Conservation (phyloP, 2,797 vertebrate genomes). For the Adelosebastes latens region DNA sequence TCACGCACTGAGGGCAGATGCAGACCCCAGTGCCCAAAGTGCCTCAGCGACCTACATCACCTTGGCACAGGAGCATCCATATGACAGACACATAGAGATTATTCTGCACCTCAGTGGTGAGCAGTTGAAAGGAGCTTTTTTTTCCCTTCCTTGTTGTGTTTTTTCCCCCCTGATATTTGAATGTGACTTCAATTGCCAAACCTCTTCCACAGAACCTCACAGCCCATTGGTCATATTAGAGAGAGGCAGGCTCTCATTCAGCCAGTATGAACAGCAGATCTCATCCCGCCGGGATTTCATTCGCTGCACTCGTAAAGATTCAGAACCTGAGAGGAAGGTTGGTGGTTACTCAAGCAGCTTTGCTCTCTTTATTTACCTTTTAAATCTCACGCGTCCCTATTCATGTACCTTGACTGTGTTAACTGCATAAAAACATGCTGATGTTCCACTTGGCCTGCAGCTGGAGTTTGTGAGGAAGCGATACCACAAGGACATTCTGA, state of each 20-base stretch:
- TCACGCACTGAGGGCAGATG: slow-evolving; percentile 92
- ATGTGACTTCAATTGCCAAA: neutral
- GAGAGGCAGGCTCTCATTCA: slow-evolving; percentile 88
- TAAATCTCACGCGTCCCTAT: neutral
- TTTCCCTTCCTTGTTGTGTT: neutral
- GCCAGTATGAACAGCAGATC: slow-evolving; percentile 88
- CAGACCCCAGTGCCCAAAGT: slow-evolving; percentile 91
- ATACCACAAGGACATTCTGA: slow-evolving; percentile 95
- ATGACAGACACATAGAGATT: slow-evolving; percentile 92
- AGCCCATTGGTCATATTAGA: slow-evolving; percentile 91
- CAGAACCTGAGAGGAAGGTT: slow-evolving; percentile 90
- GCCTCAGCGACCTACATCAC: slow-evolving; percentile 94
- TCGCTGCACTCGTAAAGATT: slow-evolving; percentile 86
- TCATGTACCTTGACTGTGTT: neutral
- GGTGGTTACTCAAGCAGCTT: neutral
- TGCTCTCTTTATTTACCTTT: neutral
- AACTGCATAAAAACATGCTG: neutral
- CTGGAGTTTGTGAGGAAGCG: slow-evolving; percentile 93
- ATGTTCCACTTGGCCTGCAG: slow-evolving; percentile 67
- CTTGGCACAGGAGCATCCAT: slow-evolving; percentile 91
- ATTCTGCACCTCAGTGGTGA: slow-evolving; percentile 95
- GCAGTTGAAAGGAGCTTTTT: slow-evolving; percentile 25
- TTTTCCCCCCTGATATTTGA: neutral
- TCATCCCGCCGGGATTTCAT: slow-evolving; percentile 88
- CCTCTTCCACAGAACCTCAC: slow-evolving; percentile 87